phyloP scores from a whole-genome alignment of 2,797 vertebrate genomes.

The Merluccius polli region DNA sequence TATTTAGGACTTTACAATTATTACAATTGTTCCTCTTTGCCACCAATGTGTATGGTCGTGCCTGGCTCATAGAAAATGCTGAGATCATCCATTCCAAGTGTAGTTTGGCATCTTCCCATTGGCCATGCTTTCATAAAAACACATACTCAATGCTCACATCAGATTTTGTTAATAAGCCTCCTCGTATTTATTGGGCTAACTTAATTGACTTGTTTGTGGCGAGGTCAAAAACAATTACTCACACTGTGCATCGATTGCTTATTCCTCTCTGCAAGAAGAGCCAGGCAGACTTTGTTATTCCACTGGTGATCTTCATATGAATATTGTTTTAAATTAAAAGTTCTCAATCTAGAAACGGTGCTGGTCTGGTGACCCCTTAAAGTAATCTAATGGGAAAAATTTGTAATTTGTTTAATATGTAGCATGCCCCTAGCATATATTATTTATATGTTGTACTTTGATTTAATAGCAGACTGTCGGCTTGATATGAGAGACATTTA shows the following conservation, averaged over 20 bases:
- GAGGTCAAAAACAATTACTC: conserved; percentile 1
- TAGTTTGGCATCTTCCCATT: neutral
- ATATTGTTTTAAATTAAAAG: neutral
- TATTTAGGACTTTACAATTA: neutral
- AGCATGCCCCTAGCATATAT: neutral
- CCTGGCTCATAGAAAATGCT: neutral
- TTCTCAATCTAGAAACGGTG: neutral
- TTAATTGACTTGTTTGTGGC: conserved; percentile 1
- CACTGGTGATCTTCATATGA: neutral
- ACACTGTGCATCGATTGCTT: conserved; percentile 1
- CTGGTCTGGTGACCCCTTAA: neutral
- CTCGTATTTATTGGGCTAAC: neutral
- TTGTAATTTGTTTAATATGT: neutral
- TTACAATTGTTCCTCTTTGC: neutral
- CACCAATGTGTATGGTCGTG: neutral
- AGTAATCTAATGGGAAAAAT: too few species aligned
- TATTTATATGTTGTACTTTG: neutral
- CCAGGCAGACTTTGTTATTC: neutral
- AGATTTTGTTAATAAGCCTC: conserved; percentile 2
- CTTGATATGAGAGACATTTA: neutral
- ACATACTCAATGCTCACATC: neutral
- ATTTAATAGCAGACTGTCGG: neutral
- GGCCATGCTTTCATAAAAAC: neutral
- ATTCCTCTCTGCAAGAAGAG: neutral
- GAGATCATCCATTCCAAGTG: neutral